Conservation (phyloP, 2,113 vertebrate species). For the Myotis lucifugus region DNA sequence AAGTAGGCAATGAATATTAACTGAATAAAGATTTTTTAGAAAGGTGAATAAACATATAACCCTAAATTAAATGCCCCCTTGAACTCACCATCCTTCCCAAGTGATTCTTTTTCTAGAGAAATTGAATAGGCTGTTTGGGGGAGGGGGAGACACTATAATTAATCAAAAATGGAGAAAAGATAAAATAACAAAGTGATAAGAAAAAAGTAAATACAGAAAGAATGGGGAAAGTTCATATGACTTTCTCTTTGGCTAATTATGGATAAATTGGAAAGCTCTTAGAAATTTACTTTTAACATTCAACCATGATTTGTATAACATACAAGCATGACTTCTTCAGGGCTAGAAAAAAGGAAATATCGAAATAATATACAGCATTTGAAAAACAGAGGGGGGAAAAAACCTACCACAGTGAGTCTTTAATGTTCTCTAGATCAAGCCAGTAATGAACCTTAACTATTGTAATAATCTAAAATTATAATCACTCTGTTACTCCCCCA, state of each 20-base stretch:
- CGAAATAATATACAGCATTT: not conserved
- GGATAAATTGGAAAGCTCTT: not conserved
- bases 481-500: not conserved
- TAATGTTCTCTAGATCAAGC: not conserved
- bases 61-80: not conserved
- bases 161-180: slow-evolving; percentile 12
- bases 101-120: not conserved
- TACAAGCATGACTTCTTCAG: slow-evolving; percentile 7
- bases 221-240: not conserved
- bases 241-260: slow-evolving; percentile 47
- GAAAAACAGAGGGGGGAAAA: not conserved
- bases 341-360: not conserved
- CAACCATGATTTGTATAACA: not conserved
- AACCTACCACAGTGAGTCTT: not conserved
- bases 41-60: not conserved
- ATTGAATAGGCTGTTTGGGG: not conserved
- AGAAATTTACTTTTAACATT: slow-evolving; percentile 32
- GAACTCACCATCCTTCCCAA: not conserved
- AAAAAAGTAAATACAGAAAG: not conserved
- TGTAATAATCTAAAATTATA: slow-evolving; percentile 9
- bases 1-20: not conserved
- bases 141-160: not conserved
- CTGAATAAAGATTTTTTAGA: not conserved
- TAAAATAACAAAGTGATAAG: not conserved
- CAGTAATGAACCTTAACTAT: not conserved